Base-by-base conservation (phyloP, 2,888 invertebrate genomes). In the Apotomis capreana region DNA sequence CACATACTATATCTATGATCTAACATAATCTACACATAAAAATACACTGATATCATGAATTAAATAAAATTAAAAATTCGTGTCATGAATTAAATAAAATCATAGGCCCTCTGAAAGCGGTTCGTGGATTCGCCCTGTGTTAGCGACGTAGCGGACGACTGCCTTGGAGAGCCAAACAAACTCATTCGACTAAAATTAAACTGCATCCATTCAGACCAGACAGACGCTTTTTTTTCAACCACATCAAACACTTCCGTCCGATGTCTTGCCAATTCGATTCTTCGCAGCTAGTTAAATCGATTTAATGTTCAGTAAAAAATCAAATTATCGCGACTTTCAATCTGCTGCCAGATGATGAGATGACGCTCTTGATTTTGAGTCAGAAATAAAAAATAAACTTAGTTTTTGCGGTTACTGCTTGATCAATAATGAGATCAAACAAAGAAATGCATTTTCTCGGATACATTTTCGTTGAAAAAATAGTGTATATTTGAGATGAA, bases 221-320 rank as follows among this genome's bases (percentile, higher is more conserved):
- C 68, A 59, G 60, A 13, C 36, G 5, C 55, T 54, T 68, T 72
- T 68, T 65, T 15, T 12, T 26, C 26, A 36, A 51, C 26, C 59
- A 51, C 68, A 15, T 72, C 58, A 72, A 72, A 68, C 46, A 72
- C 68, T 72, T 72, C 72, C 72, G 72, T 72, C 72, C 68, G 59
- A 63, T 51, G 58, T 10, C 49, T 54, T 68, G 72, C 72, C 72
- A 72, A 72, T 68, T 63, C 63, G 59, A 68, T 68, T 68, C 46
- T 62, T 72, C 72, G 63, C 72, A 72, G 67, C 62, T 72, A 72
- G 68, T 72, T 68, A 63, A 68, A 72, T 72, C 72, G 72, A 72
- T 68, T 71, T 57, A 68, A 71, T 55, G 57, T 60, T 71, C 40
- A 44, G 44, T 71, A 68, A 68, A 46, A 67, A 63, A 72, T 15